A percentile compares a stretch with the other conserved stretches of the same genome.
These are phyloP conservation scores for Drosophila yakuba DNA, from an alignment of 1,140 invertebrate species.

Conservation along the genomic window DNA sequence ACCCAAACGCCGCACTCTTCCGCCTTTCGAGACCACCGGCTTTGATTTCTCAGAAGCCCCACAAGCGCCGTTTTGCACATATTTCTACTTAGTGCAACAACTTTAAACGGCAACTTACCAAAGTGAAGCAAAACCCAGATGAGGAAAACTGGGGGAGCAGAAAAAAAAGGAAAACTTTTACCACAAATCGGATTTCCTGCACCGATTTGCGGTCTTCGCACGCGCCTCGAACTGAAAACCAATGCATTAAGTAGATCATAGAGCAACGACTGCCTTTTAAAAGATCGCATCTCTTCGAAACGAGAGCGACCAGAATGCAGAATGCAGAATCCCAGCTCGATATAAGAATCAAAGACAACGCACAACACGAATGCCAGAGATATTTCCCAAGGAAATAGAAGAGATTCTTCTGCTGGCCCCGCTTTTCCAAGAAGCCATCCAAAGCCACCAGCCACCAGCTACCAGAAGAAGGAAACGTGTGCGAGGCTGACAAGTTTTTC, in stretches of 20 bases:
- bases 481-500: slow-evolving; percentile 64
- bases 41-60: slow-evolving; percentile 46
- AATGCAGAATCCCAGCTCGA: slow-evolving; percentile 38
- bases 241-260: slow-evolving; percentile 58
- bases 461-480: slow-evolving; percentile 49
- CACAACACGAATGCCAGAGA: slow-evolving; percentile 64
- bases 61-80: slow-evolving; percentile 40
- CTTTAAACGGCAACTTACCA: slow-evolving; percentile 43
- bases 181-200: slow-evolving; percentile 79
- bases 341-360: slow-evolving; percentile 44
- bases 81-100: slow-evolving; percentile 35
- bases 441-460: not conserved
- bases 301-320: slow-evolving; percentile 58
- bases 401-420: slow-evolving; percentile 59
- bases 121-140: slow-evolving; percentile 19
- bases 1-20: not conserved
- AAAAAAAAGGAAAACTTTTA: slow-evolving; percentile 67
- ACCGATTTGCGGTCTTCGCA: slow-evolving; percentile 60
- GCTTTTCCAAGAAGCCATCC: slow-evolving; percentile 62
- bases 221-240: slow-evolving; percentile 26
- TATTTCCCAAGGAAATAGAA: slow-evolving; percentile 80
- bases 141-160: slow-evolving; percentile 10
- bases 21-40: slow-evolving; percentile 16
- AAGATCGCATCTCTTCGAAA: slow-evolving; percentile 22
- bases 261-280: slow-evolving; percentile 30